Conservation (phyloP, 2,113 vertebrate species). For the Gavialis gangeticus region DNA sequence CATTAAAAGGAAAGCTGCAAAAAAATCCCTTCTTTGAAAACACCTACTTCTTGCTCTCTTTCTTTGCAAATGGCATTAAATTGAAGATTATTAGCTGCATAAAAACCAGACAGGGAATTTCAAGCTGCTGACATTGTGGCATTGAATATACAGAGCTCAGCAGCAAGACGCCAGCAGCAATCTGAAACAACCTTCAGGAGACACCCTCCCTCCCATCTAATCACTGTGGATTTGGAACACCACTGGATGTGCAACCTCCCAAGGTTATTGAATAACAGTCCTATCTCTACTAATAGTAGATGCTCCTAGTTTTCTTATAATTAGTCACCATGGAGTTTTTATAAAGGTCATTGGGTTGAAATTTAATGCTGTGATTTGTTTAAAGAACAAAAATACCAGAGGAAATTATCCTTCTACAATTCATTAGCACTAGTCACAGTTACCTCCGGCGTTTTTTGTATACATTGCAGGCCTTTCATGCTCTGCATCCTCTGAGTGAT, state of each 20-base stretch:
- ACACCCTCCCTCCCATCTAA: conserved; percentile 40
- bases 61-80: conserved; percentile 46
- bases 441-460: conserved; percentile 36
- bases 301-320: conserved; percentile 76
- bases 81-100: conserved; percentile 69
- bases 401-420: conserved; percentile 69
- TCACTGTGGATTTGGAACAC: conserved; percentile 65
- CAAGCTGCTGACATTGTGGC: conserved; percentile 76
- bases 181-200: conserved; percentile 59
- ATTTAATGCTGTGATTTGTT: conserved; percentile 73
- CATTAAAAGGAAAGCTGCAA: neutral
- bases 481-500: neutral
- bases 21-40: neutral
- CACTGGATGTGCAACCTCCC: conserved; percentile 62
- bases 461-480: neutral
- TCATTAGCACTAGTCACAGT: conserved; percentile 65
- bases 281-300: conserved; percentile 74
- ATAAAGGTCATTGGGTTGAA: conserved; percentile 78
- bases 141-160: conserved; percentile 74
- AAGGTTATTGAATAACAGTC: conserved; percentile 80
- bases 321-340: conserved; percentile 80
- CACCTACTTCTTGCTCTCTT: neutral
- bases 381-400: conserved; percentile 56
- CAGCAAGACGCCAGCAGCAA: conserved; percentile 69
- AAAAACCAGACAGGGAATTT: conserved; percentile 71